A percentile compares a stretch with the other conserved stretches of the same genome.
These are phyloP conservation scores for Neofelis nebulosa DNA, from an alignment of 2,113 vertebrate genomes.

Conservation along the genomic window DNA sequence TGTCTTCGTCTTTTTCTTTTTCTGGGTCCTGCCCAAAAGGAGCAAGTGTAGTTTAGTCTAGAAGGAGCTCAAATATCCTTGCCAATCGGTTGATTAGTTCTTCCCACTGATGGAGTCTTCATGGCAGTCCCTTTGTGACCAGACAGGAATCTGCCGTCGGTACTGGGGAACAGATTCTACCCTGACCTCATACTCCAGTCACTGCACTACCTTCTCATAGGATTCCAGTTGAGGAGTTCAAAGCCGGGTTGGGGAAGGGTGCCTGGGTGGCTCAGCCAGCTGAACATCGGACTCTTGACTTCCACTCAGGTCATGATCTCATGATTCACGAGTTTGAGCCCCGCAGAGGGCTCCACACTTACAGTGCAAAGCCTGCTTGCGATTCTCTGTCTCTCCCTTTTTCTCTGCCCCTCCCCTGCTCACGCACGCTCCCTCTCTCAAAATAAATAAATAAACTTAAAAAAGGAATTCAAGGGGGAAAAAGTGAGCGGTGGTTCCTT, in stretches of 20 bases:
- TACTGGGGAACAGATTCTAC: too few relatives aligned
- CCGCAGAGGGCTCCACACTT: too few relatives aligned
- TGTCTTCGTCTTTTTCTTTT: slow-evolving; percentile 8
- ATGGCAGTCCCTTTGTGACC: background rate
- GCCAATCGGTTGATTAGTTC: background rate
- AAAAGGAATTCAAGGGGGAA: background rate
- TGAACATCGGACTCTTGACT: too few relatives aligned
- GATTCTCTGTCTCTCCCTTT: too few relatives aligned
- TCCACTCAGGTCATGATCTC: too few relatives aligned
- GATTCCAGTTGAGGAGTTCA: background rate
- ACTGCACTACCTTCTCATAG: background rate
- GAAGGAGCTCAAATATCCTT: background rate
- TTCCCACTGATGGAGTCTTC: background rate
- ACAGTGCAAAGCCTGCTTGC: too few relatives aligned
- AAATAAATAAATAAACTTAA: too few relatives aligned
- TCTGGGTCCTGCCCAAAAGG: background rate
- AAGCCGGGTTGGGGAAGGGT: background rate
- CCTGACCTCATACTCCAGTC: background rate
- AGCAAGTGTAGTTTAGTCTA: background rate
- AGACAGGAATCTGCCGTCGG: background rate
- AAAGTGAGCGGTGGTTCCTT: background rate
- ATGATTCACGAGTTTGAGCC: too few relatives aligned
- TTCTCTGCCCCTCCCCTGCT: too few relatives aligned
- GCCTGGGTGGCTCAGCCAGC: too few relatives aligned
- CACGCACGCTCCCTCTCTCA: too few relatives aligned